Evolutionary conservation across 2,113 vertebrate species (phyloP), one percentile per base, ranked within the genome.

Genomic region (Bubo bubo): DNA sequence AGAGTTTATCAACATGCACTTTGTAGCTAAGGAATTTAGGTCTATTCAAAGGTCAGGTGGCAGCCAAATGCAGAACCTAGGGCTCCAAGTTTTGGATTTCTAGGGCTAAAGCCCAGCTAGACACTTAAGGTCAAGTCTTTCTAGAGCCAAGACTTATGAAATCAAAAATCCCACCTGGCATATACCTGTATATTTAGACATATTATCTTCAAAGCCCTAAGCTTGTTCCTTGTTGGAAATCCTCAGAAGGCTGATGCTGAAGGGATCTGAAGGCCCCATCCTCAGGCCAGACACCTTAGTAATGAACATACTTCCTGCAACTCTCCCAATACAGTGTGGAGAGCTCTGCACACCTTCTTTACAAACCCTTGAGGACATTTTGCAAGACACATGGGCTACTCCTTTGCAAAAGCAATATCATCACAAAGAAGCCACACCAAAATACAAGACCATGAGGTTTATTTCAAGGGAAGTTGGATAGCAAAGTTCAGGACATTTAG

Each of bases 391-490:
- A 17, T 5, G 14, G 9, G 6, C n/a, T 32, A 14, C 22, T 30
- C 14, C 62, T 83, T 74, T 52, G 53, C 67, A 83, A 53, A 66
- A 85, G 50, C 18, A 53, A 79, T 66, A 53, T 66, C 23, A 34
- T 76, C 63, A 34, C 52, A 39, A 77, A 92, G 76, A 67, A 67
- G 32, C 24, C 32, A 50, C 84, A 74, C 19, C 56, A 85, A 93
- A 93, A 74, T 72, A 56, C 76, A 87, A 91, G 88, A 53, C 71
- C 77, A 59, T 76, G 81, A 94, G 93, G 16, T 93, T 41, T 70
- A 7, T 91, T 96, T 97, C 93, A 97, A 97, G 90, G 95, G 97
- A 98, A 98, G 95, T 92, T 95, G 90, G 91, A 94, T 96, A 88
- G 94, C 71, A 77, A 32, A 90, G 74, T 93, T 97, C 95, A 98